These are phyloP conservation scores for Hippocampus zosterae DNA, from an alignment of 2,113 vertebrate species.

Conservation along the genomic window DNA sequence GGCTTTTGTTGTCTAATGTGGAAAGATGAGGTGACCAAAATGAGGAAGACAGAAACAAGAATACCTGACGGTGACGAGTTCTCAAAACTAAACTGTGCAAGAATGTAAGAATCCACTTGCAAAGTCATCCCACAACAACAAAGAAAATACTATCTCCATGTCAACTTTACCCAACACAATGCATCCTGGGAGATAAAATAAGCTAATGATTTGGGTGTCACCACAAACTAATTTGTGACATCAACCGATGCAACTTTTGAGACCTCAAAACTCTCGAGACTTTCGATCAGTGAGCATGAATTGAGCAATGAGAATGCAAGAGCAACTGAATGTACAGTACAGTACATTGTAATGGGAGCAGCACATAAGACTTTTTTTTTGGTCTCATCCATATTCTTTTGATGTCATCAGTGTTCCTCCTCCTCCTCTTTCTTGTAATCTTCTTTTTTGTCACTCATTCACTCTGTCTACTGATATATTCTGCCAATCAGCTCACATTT, in stretches of 20 bases:
- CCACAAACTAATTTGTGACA: background rate
- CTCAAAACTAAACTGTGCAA: background rate
- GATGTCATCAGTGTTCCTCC: background rate
- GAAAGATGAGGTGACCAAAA: constrained; percentile 11
- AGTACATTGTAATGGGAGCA: background rate
- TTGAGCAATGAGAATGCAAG: background rate
- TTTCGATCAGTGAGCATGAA: background rate
- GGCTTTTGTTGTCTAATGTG: background rate
- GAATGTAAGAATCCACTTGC: background rate
- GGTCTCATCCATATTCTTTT: no score
- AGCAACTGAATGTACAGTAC: background rate
- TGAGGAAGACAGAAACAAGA: background rate
- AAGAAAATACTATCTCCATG: background rate
- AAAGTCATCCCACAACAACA: background rate
- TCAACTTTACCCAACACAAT: background rate
- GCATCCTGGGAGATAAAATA: background rate
- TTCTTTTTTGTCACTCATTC: background rate
- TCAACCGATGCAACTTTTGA: background rate
- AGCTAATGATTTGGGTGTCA: background rate
- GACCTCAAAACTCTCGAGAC: background rate
- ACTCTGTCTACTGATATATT: background rate
- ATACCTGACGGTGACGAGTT: constrained; percentile 7
- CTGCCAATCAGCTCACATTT: background rate
- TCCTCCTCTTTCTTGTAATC: background rate
- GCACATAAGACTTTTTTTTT: no score